phyloP scores from a whole-genome alignment of 1,140 invertebrate species.

The Saccostrea glomerata region DNA sequence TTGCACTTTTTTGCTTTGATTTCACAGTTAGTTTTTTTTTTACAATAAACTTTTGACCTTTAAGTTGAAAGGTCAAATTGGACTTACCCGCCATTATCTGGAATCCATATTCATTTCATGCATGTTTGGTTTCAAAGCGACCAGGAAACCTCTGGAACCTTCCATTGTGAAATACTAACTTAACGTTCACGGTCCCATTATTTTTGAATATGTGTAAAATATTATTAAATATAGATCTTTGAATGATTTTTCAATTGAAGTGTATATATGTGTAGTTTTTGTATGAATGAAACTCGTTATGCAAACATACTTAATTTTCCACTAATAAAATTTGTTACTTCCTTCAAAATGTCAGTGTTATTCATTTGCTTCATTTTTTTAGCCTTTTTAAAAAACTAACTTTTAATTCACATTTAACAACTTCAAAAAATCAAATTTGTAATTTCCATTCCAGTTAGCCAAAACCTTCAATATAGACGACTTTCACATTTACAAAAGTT shows the following conservation, averaged over 20 bases:
- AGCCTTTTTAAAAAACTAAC: neutral
- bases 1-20: slow-evolving; percentile 20
- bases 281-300: slow-evolving; percentile 26
- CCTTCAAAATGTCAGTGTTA: slow-evolving; percentile 27
- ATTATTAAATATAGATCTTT: slow-evolving; percentile 26
- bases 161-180: slow-evolving; percentile 25
- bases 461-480: no score
- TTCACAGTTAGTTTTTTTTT: neutral
- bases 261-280: slow-evolving; percentile 37
- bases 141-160: slow-evolving; percentile 1
- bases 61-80: neutral
- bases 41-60: slow-evolving; percentile 10
- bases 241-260: slow-evolving; percentile 13
- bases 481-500: no score
- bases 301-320: slow-evolving; percentile 34
- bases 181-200: neutral
- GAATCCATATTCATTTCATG: slow-evolving; percentile 22
- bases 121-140: slow-evolving; percentile 21
- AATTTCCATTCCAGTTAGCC: no score
- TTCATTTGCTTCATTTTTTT: neutral
- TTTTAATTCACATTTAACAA: neutral
- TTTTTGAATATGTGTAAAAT: slow-evolving; percentile 22
- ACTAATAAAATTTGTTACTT: slow-evolving; percentile 33
- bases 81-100: slow-evolving; percentile 1
- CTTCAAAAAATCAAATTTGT: no score